Conservation (phyloP, 2,113 vertebrate species). For the Barbus barbus region DNA sequence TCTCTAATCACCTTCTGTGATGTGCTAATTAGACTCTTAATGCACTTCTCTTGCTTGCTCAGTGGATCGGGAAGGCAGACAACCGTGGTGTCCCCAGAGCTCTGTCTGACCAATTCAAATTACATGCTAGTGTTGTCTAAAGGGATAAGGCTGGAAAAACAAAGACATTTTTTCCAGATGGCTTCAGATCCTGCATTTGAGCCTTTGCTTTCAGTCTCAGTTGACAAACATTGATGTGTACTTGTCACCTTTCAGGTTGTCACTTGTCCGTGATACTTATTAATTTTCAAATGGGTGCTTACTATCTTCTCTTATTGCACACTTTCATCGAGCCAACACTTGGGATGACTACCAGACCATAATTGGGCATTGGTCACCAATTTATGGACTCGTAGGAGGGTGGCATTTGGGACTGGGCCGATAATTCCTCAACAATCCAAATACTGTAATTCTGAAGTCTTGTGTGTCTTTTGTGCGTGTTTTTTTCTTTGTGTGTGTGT, state of each 20-base stretch:
- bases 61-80: slow-evolving; percentile 26
- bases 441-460: neutral
- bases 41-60: slow-evolving; percentile 19
- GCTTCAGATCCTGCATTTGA: slow-evolving; percentile 1
- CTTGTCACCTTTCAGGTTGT: neutral
- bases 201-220: neutral
- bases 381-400: neutral
- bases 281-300: neutral
- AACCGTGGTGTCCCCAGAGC: slow-evolving; percentile 16
- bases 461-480: slow-evolving; percentile 27
- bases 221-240: neutral
- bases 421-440: neutral
- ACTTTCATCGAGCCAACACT: neutral
- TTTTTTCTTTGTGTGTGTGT: slow-evolving; percentile 11
- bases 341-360: neutral
- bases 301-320: neutral
- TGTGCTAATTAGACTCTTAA: slow-evolving; percentile 33
- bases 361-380: neutral
- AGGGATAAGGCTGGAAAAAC: neutral
- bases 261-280: neutral
- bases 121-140: neutral
- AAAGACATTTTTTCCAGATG: neutral
- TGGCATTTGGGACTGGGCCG: neutral
- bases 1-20: slow-evolving; percentile 31
- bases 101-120: slow-evolving; percentile 36